Conservation (phyloP, 2,888 invertebrate species). For the Dryococelus australis region DNA sequence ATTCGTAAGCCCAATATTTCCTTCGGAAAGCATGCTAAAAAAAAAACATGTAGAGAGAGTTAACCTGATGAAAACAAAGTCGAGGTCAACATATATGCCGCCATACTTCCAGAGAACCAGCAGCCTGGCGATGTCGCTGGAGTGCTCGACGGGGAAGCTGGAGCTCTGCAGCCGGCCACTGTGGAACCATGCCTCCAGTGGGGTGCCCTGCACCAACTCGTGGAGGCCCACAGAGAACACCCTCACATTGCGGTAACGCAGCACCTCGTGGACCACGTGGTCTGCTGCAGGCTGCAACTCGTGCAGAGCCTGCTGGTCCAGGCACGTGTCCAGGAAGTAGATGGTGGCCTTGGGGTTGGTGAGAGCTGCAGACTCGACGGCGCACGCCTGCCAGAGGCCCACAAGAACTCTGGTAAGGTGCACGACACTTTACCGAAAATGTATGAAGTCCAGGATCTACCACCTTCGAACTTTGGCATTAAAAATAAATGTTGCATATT, state of each 20-base stretch:
- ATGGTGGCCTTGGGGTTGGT: conserved; percentile 66
- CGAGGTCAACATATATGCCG: conserved; percentile 78
- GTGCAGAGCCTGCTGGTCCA: background rate
- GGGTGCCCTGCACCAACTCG: conserved; percentile 57
- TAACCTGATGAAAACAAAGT: conserved; percentile 69
- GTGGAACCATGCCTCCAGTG: conserved; percentile 64
- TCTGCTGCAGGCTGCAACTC: background rate
- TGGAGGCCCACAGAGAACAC: background rate
- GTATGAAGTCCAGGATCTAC: too few species aligned
- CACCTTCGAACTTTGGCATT: too few species aligned
- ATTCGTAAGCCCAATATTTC: too few species aligned
- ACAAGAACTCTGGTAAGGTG: background rate
- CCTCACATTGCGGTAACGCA: background rate
- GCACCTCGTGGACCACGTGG: background rate
- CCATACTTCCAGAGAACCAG: conserved; percentile 76
- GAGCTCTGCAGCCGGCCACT: conserved; percentile 62
- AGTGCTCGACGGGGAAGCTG: conserved; percentile 66
- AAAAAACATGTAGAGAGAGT: too few species aligned
- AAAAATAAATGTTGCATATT: too few species aligned
- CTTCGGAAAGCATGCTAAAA: too few species aligned
- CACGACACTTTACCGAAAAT: too few species aligned
- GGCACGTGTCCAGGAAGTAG: conserved; percentile 60
- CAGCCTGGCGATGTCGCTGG: conserved; percentile 71
- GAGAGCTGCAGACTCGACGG: conserved; percentile 71
- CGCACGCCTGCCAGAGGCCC: conserved; percentile 65